Base-by-base conservation (phyloP, 2,113 vertebrate species). In the Coracopsis vasa region DNA sequence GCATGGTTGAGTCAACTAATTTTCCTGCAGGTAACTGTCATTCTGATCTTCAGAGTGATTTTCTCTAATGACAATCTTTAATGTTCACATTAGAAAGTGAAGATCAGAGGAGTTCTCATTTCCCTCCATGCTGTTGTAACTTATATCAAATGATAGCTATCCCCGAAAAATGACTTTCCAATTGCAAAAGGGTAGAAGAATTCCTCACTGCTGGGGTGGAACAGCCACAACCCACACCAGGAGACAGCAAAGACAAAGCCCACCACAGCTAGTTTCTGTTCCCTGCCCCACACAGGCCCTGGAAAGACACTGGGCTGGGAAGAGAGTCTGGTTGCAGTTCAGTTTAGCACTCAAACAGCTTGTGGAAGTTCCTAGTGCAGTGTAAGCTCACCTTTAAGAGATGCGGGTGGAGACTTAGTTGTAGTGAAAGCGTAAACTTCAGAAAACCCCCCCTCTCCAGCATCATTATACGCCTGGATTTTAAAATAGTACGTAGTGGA, bases 381-480 rank as follows among this genome's bases (percentile, higher is more conserved):
- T 3, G 37, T 28, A 21, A 65, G 15, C 95, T 97, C 96, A 99
- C 98, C 98, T 98, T 98, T 98, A 79, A 98, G 97, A 93, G 97
- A 92, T 17, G 97, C 83, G 7, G 98, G 98, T 58, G 98, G 98
- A 64, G 98, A 98, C 91, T 98, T 98, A 42, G 97, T 98, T 87
- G 98, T 99, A 93, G 97, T 96, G 96, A 99, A 99, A 72, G 95
- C 97, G 80, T 98, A 98, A 93, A 98, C 94, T 54, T 97, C 91
- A 3, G 98, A 99, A 71, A 98, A 98, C 17, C 95, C 96, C 28
- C 98, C 98, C 70, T 98, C 97, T 13, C 98, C 98, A 7, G 98
- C 97, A 29, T 98, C 97, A 3, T 98, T 98, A 58, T 98, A 97
- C 0, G 98, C 98, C 86, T 98, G 98, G 93, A 99, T 98, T 92